Percentiles rank a stretch among this genome's conserved stretches.
Evolutionary conservation across 2,113 vertebrate species (phyloP).

Genomic region (Lasiurus cinereus): DNA sequence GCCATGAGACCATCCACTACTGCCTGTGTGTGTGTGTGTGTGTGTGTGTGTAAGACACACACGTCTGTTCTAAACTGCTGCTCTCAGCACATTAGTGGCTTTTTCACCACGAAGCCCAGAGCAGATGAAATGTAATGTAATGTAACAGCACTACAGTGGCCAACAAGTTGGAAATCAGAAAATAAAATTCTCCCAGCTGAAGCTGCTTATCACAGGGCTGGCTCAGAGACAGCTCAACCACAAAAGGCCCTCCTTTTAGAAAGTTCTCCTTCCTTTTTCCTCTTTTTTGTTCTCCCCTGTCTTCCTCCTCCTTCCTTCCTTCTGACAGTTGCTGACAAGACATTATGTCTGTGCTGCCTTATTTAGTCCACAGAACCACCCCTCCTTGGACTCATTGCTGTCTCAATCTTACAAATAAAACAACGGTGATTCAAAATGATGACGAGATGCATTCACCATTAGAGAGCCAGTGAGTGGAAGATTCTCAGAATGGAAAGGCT

Average conservation of each 20-base stretch:
- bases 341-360: not conserved
- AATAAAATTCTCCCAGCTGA: not conserved
- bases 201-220: not conserved
- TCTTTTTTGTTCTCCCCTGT: not conserved
- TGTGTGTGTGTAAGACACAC: not conserved
- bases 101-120: not conserved
- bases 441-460: not conserved
- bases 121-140: not conserved
- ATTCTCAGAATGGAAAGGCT: not conserved
- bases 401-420: not conserved
- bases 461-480: not conserved
- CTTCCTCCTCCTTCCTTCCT: not conserved
- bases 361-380: not conserved
- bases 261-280: not conserved
- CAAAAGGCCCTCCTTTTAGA: not conserved
- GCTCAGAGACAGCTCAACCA: not conserved
- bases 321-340: not conserved
- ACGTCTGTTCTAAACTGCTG: not conserved
- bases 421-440: not conserved
- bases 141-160: accelerated
- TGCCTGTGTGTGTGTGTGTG: not conserved
- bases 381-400: not conserved
- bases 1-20: not conserved
- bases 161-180: not conserved
- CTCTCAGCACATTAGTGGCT: not conserved